Conservation (phyloP, 2,888 invertebrate species). For the Eristalis tenax region DNA sequence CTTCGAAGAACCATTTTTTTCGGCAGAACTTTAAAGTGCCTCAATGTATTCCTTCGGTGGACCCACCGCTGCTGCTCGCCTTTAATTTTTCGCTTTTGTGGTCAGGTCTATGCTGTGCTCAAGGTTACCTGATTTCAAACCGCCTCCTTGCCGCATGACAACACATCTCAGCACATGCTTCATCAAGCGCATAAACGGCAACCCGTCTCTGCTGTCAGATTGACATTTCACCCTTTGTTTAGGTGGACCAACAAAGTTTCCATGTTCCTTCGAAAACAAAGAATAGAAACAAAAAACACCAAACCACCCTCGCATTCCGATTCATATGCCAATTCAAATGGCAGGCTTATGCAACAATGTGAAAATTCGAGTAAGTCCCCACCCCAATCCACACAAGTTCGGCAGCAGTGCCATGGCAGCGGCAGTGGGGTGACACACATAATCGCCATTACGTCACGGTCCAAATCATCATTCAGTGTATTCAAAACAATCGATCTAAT, state of each 20-base stretch:
- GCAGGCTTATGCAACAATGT: background rate
- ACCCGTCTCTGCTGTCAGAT: background rate
- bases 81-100: background rate
- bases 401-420: too few species aligned
- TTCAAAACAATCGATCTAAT: constrained; percentile 45
- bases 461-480: background rate
- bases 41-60: too few species aligned
- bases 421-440: background rate
- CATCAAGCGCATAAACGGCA: background rate
- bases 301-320: background rate
- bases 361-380: background rate
- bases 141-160: too few species aligned
- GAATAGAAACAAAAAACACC: background rate
- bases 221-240: background rate
- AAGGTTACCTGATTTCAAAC: background rate
- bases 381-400: too few species aligned
- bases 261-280: background rate
- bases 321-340: background rate
- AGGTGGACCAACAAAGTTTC: background rate
- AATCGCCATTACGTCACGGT: constrained; percentile 10
- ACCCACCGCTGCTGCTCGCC: background rate
- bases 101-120: background rate
- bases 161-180: background rate
- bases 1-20: too few species aligned
- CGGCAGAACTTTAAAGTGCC: too few species aligned